Conservation (phyloP, 2,113 vertebrate genomes). For the Passerina amoena region DNA sequence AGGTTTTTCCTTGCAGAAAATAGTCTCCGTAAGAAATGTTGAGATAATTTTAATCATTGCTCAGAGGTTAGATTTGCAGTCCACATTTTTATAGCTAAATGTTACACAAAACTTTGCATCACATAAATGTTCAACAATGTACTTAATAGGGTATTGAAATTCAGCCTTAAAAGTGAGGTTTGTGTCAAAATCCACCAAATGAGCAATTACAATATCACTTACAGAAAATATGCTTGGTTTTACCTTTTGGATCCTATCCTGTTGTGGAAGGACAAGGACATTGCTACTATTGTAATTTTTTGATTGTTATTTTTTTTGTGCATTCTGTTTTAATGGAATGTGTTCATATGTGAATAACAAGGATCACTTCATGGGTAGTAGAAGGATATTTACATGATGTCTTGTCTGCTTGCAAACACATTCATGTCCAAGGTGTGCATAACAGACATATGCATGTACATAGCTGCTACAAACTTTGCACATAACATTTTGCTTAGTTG, state of each 20-base stretch:
- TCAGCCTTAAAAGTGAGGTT: neutral
- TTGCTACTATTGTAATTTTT: neutral
- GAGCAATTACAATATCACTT: neutral
- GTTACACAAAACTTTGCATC: neutral
- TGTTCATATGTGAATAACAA: neutral
- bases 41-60: neutral
- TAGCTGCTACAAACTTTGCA: neutral
- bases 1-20: neutral
- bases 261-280: neutral
- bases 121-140: neutral
- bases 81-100: neutral
- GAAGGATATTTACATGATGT: neutral
- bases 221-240: neutral
- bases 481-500: neutral
- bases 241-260: neutral
- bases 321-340: neutral
- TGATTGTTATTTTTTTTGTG: neutral
- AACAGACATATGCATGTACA: rapidly evolving
- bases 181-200: neutral
- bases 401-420: neutral
- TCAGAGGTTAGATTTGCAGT: neutral
- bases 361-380: neutral
- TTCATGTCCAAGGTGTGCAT: neutral
- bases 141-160: neutral
- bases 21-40: neutral